Evolutionary conservation across 2,888 invertebrate genomes (phyloP).

Genomic region (Zaprionus bogoriensis): DNA sequence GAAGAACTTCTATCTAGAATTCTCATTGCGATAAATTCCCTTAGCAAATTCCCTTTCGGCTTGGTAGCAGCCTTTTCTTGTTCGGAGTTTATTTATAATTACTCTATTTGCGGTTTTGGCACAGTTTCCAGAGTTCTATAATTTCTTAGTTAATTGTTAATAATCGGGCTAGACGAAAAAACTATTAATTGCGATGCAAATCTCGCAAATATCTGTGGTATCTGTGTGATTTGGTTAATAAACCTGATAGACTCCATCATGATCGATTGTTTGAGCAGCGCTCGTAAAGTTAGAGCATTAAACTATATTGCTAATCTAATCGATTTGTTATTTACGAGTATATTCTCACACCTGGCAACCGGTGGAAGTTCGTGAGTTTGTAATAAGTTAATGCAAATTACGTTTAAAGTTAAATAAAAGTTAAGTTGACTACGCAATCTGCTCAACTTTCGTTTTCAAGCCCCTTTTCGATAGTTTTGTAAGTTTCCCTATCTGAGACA

Average conservation of each 20-base stretch:
- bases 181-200: conserved; percentile 23
- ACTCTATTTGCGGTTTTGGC: conserved; percentile 14
- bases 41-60: neutral
- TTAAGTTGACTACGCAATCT: neutral
- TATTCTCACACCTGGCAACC: conserved; percentile 28
- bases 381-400: neutral
- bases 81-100: conserved; percentile 3
- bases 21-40: too few relatives aligned
- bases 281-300: neutral
- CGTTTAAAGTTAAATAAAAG: neutral
- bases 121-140: conserved; percentile 5
- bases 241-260: conserved; percentile 37
- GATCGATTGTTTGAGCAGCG: conserved; percentile 43
- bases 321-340: conserved; percentile 30
- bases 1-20: too few relatives aligned
- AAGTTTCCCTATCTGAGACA: neutral
- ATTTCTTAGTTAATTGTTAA: conserved; percentile 9
- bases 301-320: conserved; percentile 45
- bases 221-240: conserved; percentile 5
- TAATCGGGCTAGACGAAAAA: conserved; percentile 1
- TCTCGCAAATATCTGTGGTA: conserved; percentile 1
- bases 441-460: neutral
- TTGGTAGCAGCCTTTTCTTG: neutral
- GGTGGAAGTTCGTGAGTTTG: neutral
- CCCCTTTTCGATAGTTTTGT: neutral